A percentile compares a stretch with the other conserved stretches of the same genome.
phyloP scores from a whole-genome alignment of 1,140 invertebrate species.

The Rhopalosiphum padi region DNA sequence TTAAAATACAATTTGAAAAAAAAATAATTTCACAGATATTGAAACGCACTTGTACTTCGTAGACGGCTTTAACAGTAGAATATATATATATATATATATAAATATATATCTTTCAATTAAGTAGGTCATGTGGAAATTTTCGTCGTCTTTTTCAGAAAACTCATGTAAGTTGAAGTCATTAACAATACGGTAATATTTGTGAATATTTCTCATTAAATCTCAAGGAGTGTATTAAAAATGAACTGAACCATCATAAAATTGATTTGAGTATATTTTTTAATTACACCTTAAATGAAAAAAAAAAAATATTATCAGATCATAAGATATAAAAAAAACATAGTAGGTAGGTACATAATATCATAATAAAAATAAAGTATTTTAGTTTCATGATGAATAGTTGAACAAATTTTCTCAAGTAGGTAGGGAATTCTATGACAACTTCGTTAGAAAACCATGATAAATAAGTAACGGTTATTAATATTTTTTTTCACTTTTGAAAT shows the following conservation, averaged over 20 bases:
- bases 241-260: slow-evolving; percentile 18
- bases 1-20: not conserved
- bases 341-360: not conserved
- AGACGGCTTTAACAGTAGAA: not conserved
- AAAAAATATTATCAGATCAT: not conserved
- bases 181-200: not conserved
- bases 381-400: not conserved
- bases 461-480: not conserved
- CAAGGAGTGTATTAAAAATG: not conserved
- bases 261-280: not conserved
- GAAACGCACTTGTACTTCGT: not conserved
- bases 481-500: not conserved
- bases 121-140: not conserved
- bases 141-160: not conserved
- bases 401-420: not conserved
- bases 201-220: slow-evolving; percentile 39
- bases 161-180: not conserved
- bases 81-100: not conserved
- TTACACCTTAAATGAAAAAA: not conserved
- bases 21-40: not conserved
- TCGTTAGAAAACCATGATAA: not conserved
- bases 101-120: not conserved
- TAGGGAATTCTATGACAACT: not conserved
- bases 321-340: too few species aligned
- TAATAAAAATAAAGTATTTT: not conserved